Evolutionary conservation across 2,797 vertebrate genomes (phyloP).

Genomic region (Hemitrygon akajei): DNA sequence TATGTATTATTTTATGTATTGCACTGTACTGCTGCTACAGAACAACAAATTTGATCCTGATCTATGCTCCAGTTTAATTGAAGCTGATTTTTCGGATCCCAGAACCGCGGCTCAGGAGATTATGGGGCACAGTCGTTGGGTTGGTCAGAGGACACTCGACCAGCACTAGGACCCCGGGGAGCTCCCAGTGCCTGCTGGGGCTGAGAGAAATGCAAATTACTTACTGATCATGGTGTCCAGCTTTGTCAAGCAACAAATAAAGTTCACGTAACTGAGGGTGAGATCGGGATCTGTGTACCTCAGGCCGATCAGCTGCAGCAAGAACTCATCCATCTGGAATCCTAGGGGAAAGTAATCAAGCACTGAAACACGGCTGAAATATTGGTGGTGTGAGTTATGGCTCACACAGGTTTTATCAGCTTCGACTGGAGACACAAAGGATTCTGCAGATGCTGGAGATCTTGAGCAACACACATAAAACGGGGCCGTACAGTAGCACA

Average conservation of each 20-base stretch:
- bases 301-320: conserved; percentile 60
- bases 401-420: too few relatives aligned
- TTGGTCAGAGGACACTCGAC: neutral
- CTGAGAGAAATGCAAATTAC: conserved; percentile 31
- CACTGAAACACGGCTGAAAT: too few relatives aligned
- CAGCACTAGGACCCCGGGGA: neutral
- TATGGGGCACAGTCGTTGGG: neutral
- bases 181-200: neutral
- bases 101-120: neutral
- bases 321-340: conserved; percentile 55
- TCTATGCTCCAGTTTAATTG: neutral
- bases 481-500: too few relatives aligned
- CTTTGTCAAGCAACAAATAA: conserved; percentile 64
- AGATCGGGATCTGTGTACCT: conserved; percentile 61
- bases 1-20: too few relatives aligned
- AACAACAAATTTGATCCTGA: neutral
- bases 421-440: too few relatives aligned
- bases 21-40: too few relatives aligned
- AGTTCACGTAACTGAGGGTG: conserved; percentile 64
- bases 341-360: conserved; percentile 47
- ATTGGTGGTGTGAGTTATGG: too few relatives aligned
- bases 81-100: neutral
- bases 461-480: too few relatives aligned
- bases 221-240: conserved; percentile 67
- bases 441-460: too few relatives aligned